Evolutionary conservation across 1,140 invertebrate genomes (phyloP), one percentile per base, ranked within the genome.

Genomic region (Heliconius himera): DNA sequence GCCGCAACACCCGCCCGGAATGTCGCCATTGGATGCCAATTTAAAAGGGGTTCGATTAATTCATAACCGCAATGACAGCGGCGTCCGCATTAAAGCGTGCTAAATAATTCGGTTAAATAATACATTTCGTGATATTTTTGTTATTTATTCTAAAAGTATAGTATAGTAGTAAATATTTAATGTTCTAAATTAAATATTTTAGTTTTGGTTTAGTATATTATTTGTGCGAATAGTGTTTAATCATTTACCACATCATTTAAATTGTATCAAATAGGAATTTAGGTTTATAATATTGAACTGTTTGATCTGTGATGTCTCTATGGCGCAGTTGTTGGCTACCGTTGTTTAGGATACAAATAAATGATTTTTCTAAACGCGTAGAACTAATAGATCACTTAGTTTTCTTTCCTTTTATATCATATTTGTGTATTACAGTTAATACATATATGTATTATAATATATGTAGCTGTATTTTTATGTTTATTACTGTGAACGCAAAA

Each of bases 41-140:
- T 83, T 80, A 74, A 85, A 85, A 84, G 56, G 66, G 78, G 73
- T 81, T 81, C 78, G 79, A 82, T 84, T 82, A 85, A 86, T 84
- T 84, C 83, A 84, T 86, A 84, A 84, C 83, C 83, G 60, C 83
- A 82, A 76, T 80, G 77, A 81, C 81, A 81, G 49, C 36, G 70
- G 74, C 22, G 73, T 73, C 66, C 74, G 76, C 71, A 80, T 79
- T 77, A 79, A 77, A 76, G 72, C 73, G 79, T 80, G 77, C 78
- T 82, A 84, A 84, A 82, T 82, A 82, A 83, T 77, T 80, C 46
- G 33, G 29, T 36, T 66, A 73, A 76, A 70, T 74, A 60, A 76
- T 54, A 76, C 22, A 6, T 66, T 29, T 66, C 60, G 60, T 66
- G 60, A 13, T 66, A 66, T 66, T 71, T 71, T 71, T 71, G 70